These are phyloP conservation scores for Meloidogyne hapla DNA, from an alignment of 1,140 invertebrate genomes.

Conservation along the genomic window DNA sequence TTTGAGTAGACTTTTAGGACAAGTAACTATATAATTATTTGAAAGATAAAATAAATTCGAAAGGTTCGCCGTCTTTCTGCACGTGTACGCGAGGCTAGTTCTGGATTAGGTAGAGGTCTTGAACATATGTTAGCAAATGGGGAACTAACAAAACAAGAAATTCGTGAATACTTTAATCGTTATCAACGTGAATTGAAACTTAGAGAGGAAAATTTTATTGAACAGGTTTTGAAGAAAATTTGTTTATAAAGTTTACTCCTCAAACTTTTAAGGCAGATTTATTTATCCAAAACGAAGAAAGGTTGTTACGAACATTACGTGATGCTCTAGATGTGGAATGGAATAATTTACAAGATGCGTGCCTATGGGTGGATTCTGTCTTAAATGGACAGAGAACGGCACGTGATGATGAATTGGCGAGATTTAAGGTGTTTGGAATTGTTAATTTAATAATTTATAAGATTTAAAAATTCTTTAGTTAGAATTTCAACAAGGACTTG, in stretches of 20 bases:
- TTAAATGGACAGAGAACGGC: constrained; percentile 42
- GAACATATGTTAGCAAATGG: constrained; percentile 53
- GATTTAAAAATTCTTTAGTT: constrained; percentile 7
- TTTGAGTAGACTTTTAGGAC: constrained; percentile 77
- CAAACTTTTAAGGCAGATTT: constrained; percentile 52
- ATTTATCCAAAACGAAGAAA: constrained; percentile 55
- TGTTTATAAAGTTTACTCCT: not conserved
- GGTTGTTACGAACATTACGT: constrained; percentile 53
- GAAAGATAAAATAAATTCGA: constrained; percentile 8
- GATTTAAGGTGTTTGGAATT: constrained; percentile 36
- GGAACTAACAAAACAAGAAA: constrained; percentile 61
- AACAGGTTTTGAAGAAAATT: constrained; percentile 48
- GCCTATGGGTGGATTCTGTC: constrained; percentile 52
- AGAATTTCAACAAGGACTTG: constrained; percentile 59
- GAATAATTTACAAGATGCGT: constrained; percentile 52
- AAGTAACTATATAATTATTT: constrained; percentile 36
- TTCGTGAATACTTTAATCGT: constrained; percentile 61
- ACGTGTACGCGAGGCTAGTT: constrained; percentile 57
- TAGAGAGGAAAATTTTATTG: constrained; percentile 57
- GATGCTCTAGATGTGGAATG: constrained; percentile 50
- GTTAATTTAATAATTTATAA: not conserved
- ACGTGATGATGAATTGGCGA: constrained; percentile 56
- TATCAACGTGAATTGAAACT: constrained; percentile 56
- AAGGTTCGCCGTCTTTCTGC: constrained; percentile 57
- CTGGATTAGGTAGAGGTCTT: constrained; percentile 53